Percentiles rank a stretch among this genome's conserved stretches.
These are phyloP conservation scores for Hypolimnas misippus DNA, from an alignment of 2,888 invertebrate genomes.

Conservation along the genomic window DNA sequence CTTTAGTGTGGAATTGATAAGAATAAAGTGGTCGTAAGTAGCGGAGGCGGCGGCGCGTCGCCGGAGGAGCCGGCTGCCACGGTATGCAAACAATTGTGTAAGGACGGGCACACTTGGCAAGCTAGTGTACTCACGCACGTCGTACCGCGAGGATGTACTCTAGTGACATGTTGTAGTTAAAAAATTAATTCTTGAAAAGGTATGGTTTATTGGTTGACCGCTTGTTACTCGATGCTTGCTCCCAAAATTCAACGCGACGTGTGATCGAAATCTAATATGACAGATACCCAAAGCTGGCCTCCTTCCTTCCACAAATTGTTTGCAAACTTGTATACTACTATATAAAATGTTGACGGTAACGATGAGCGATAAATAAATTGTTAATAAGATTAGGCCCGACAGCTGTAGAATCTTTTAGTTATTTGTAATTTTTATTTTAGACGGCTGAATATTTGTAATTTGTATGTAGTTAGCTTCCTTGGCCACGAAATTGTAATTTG, in stretches of 20 bases:
- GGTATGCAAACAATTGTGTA: constrained; percentile 84
- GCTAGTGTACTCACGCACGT: constrained; percentile 65
- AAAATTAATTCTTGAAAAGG: constrained; percentile 77
- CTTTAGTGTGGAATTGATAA: constrained; percentile 60
- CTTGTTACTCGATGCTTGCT: constrained; percentile 78
- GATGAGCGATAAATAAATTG: constrained; percentile 39
- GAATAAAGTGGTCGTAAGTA: constrained; percentile 31
- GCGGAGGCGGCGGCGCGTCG: constrained; percentile 38
- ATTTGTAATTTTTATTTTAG: constrained; percentile 36
- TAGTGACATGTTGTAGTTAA: constrained; percentile 83
- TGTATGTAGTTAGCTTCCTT: constrained; percentile 29
- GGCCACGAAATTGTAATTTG: constrained; percentile 40
- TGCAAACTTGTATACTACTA: constrained; percentile 85
- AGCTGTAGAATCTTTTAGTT: constrained; percentile 32
- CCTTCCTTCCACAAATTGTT: constrained; percentile 93
- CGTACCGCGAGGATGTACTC: constrained; percentile 70
- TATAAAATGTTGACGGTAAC: constrained; percentile 36
- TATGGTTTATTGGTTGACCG: constrained; percentile 82
- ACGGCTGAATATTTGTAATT: constrained; percentile 49
- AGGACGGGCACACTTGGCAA: constrained; percentile 81
- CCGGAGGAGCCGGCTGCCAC: constrained; percentile 43
- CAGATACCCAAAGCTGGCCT: constrained; percentile 86
- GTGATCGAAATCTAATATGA: constrained; percentile 61
- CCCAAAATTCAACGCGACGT: constrained; percentile 60
- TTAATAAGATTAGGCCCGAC: constrained; percentile 31